Evolutionary conservation across 1,140 invertebrate genomes (phyloP), one percentile per base, ranked within the genome.

Genomic region (Papilio glaucus): DNA sequence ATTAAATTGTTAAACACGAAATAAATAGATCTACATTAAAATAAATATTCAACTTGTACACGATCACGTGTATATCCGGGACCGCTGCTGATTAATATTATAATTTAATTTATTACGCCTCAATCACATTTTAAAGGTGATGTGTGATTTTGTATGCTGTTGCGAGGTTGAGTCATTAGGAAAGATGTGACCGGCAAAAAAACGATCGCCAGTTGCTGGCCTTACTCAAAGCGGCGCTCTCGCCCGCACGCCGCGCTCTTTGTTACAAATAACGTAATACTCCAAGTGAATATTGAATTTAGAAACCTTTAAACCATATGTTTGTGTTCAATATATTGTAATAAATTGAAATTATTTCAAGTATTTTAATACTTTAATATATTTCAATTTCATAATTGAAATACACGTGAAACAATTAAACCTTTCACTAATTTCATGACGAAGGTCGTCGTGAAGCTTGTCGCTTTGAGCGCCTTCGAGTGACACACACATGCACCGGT

Each of bases 151-250:
- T 49, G 45, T 33, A 33, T 33, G 29, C 15, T 49, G 45, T 18
- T 41, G 9, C 45, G 45, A 21, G 45, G 45, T 49, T 49, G 15
- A 49, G 7, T 49, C 45, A 49, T 49, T 49, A 49, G 18, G 45
- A 49, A 49, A 49, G 45, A 49, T 49, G 45, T 49, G 45, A 49
- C 45, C 45, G 45, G 45, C 45, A 49, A 49, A 49, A 49, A 49
- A 49, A 8, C 45, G 45, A 4, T 18, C 45, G 7, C 21, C 45
- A 49, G 45, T 49, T 49, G 45, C 18, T 49, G 45, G 45, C 45
- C 45, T 49, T 49, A 49, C 45, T 21, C 45, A 49, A 9, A 49
- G 45, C 45, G 15, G 45, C 9, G 18, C 45, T 49, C 15, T 49
- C 45, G 45, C 18, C 45, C 18, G 45, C 45, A 49, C 45, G 1